phyloP scores from a whole-genome alignment of 2,113 vertebrate species.

The Acrocephalus kingi region DNA sequence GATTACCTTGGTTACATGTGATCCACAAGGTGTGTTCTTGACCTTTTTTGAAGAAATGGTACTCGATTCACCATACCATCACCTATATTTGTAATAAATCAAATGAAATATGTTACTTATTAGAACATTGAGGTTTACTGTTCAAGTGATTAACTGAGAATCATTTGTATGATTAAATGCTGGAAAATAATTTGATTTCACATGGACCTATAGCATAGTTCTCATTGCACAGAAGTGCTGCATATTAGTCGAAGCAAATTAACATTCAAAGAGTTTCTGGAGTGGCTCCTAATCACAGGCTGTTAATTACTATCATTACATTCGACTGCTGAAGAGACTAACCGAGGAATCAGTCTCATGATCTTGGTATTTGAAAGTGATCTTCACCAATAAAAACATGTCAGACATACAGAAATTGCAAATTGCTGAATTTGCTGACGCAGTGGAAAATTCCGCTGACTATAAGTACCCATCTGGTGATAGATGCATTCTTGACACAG shows the following conservation, averaged over 20 bases:
- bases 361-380: slow-evolving; percentile 95
- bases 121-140: slow-evolving; percentile 74
- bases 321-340: slow-evolving; percentile 82
- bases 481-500: slow-evolving; percentile 99
- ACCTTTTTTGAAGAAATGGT: slow-evolving; percentile 40
- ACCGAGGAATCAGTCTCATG: slow-evolving; percentile 89
- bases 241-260: slow-evolving; percentile 88
- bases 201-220: slow-evolving; percentile 76
- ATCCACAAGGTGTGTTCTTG: background rate
- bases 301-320: slow-evolving; percentile 98
- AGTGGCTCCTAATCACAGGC: slow-evolving; percentile 86
- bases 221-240: slow-evolving; percentile 79
- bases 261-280: slow-evolving; percentile 86
- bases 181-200: slow-evolving; percentile 81
- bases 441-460: slow-evolving; percentile 88
- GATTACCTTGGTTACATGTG: background rate
- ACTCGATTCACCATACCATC: background rate
- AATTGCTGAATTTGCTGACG: slow-evolving; percentile 96
- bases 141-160: slow-evolving; percentile 79
- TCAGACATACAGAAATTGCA: slow-evolving; percentile 92
- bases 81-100: slow-evolving; percentile 58
- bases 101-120: slow-evolving; percentile 74
- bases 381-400: slow-evolving; percentile 90
- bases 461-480: slow-evolving; percentile 83
- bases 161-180: slow-evolving; percentile 81